A percentile compares a stretch with the other conserved stretches of the same genome.
phyloP scores from a whole-genome alignment of 2,113 vertebrate genomes.

The Equus quagga region DNA sequence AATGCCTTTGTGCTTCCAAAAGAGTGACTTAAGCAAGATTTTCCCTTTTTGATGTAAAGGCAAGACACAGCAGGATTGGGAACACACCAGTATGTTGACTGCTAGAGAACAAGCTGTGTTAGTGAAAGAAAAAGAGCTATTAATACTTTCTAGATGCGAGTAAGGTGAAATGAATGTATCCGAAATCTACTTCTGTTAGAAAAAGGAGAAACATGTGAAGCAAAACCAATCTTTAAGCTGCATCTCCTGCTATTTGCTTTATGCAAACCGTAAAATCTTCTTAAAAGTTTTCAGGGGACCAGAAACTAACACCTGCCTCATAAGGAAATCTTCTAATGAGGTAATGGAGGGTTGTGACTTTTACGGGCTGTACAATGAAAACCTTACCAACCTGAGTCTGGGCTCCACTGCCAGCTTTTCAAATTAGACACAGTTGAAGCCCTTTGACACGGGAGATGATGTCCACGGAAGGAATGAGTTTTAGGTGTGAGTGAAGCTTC shows the following conservation, averaged over 20 bases:
- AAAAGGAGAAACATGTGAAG: not conserved
- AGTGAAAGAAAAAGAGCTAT: conserved; percentile 51
- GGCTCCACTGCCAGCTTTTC: not conserved
- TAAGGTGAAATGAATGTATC: not conserved
- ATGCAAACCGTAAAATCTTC: not conserved
- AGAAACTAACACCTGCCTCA: not conserved
- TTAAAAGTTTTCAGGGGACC: not conserved
- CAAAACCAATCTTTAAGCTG: not conserved
- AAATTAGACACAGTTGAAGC: not conserved
- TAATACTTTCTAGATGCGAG: conserved; percentile 45
- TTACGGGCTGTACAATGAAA: not conserved
- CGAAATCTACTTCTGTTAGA: conserved; percentile 36
- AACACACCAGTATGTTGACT: conserved; percentile 33
- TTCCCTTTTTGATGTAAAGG: conserved; percentile 56
- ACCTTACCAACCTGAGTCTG: not conserved
- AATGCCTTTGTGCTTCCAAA: conserved; percentile 33
- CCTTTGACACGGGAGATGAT: not conserved
- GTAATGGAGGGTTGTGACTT: not conserved
- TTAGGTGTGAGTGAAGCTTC: not conserved
- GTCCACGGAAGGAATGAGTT: not conserved
- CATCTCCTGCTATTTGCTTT: not conserved
- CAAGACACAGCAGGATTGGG: not conserved
- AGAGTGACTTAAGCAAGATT: conserved; percentile 33
- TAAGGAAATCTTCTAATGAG: not conserved
- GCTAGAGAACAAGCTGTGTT: conserved; percentile 19